Base-by-base conservation (phyloP, 1,140 invertebrate genomes). In the Tetramorium simillimum region DNA sequence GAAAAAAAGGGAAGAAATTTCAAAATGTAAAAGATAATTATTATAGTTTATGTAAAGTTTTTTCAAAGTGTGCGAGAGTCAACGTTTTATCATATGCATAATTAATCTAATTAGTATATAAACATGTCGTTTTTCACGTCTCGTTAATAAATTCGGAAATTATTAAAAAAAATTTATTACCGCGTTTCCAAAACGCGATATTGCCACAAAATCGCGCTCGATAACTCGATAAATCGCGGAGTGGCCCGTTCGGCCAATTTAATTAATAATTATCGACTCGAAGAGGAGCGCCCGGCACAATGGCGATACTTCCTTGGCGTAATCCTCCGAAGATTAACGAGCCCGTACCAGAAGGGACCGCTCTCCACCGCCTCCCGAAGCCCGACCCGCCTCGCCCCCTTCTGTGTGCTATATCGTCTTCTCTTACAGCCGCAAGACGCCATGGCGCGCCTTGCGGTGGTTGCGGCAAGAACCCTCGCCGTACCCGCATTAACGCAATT, bases 401-500 rank as follows among this genome's bases (percentile, higher is more conserved):
- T 86, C 80, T 65, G 33, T 75, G 56, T n/a, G 69, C 70, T 76
- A 86, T 81, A 78, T 78, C 85, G 69, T 67, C 78, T 89, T 92
- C 85, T 91, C 91, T 90, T 88, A 86, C 67, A 82, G 89, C 92
- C 91, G 81, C 93, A 93, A 92, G 92, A 93, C 93, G 90, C 89
- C 91, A 89, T 90, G 90, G 90, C 90, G 92, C 90, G 92, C 92
- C 94, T 94, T 94, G 94, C 90, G 93, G 93, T 93, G 91, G 89
- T 90, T 93, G 93, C 88, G 93, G 93, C 91, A 89, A 93, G 90
- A 86, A 90, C 86, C 90, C 92, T 92, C 92, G 91, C 85, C 89
- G 92, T 92, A 92, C 92, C 92, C 92, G 92, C 93, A 95, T 95
- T 95, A 95, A 95, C 93, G 94, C 93, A 95, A 95, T 95, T 95